Conservation (phyloP, 2,888 invertebrate species). For the Eurytoma adleriae region DNA sequence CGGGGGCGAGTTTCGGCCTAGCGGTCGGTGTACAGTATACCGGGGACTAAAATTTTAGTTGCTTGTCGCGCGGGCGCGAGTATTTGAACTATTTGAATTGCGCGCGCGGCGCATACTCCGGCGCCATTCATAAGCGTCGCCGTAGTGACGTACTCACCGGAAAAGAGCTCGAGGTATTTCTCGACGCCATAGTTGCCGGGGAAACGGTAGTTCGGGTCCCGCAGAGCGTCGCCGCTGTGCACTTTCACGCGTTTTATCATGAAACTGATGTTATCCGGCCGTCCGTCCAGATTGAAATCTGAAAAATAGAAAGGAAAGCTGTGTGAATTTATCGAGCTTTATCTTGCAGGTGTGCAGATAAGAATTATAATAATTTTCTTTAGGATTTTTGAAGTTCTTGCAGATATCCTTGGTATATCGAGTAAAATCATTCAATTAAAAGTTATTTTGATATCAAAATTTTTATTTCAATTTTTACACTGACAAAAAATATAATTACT, state of each 20-base stretch:
- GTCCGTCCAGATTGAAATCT: conserved; percentile 92
- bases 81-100: conserved; percentile 62
- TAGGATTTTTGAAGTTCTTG: too few species aligned
- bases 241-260: conserved; percentile 98
- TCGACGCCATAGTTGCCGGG: conserved; percentile 98
- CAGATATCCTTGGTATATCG: too few species aligned
- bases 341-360: too few species aligned
- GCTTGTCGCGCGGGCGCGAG: conserved; percentile 24
- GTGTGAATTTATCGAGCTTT: not conserved
- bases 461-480: too few species aligned
- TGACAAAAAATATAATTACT: too few species aligned
- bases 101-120: conserved; percentile 27
- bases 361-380: too few species aligned
- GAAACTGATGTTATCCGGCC: conserved; percentile 94
- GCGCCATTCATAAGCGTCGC: conserved; percentile 41
- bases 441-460: too few species aligned
- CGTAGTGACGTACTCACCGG: conserved; percentile 80
- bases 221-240: conserved; percentile 90
- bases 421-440: too few species aligned
- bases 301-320: conserved; percentile 42
- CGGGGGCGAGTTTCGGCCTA: conserved; percentile 15
- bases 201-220: conserved; percentile 91
- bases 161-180: conserved; percentile 98
- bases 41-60: conserved; percentile 39
- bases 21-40: conserved; percentile 8